A percentile compares a stretch with the other conserved stretches of the same genome.
phyloP scores from a whole-genome alignment of 2,113 vertebrate genomes.

The Machaerirhynchus nigripectus region DNA sequence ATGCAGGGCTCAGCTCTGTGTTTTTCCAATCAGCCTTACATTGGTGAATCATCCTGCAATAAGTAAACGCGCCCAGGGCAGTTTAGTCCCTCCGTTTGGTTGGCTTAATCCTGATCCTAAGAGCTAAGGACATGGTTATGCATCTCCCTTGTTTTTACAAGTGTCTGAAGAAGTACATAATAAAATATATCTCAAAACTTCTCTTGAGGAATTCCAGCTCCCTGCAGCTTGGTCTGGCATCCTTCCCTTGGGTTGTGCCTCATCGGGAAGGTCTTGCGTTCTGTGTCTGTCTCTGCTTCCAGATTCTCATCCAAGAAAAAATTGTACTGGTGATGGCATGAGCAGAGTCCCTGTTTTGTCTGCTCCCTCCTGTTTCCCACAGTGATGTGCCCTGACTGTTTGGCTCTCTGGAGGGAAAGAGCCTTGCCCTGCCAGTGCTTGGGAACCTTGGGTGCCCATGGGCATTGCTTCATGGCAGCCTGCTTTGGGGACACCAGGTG shows the following conservation, averaged over 20 bases:
- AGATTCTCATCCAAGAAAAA: not conserved
- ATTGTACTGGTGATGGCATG: rapidly evolving
- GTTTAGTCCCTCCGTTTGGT: not conserved
- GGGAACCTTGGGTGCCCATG: not conserved
- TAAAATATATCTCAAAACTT: not conserved
- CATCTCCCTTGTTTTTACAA: not conserved
- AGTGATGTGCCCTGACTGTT: not conserved
- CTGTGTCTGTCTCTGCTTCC: not conserved
- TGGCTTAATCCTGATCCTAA: not conserved
- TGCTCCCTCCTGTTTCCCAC: not conserved
- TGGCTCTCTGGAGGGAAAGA: not conserved
- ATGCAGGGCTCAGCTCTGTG: not conserved
- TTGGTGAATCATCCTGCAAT: not conserved
- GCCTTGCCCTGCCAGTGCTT: not conserved
- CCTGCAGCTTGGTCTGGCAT: not conserved
- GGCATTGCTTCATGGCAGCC: not conserved
- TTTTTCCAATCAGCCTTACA: not conserved
- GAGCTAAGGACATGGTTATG: not conserved
- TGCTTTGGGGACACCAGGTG: rapidly evolving
- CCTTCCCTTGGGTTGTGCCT: not conserved
- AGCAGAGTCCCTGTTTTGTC: not conserved
- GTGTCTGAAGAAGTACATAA: not conserved
- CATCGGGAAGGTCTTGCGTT: rapidly evolving
- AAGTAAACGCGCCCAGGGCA: not conserved
- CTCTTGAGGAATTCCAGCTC: not conserved